phyloP scores from a whole-genome alignment of 2,797 vertebrate species.

The Poeciliopsis paucimaculata region DNA sequence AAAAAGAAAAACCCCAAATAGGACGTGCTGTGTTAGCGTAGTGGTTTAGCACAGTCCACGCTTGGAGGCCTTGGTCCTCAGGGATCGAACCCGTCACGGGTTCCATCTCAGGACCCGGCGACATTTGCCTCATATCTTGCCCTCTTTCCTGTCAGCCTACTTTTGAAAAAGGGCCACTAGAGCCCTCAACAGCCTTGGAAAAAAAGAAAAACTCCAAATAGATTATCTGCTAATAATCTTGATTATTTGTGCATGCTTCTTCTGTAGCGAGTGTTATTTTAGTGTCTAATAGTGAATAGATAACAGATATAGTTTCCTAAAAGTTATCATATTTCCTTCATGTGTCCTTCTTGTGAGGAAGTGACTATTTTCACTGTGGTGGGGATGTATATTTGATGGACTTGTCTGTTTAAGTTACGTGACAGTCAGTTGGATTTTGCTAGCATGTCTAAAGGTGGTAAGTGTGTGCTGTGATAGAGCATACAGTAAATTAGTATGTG shows the following conservation, averaged over 20 bases:
- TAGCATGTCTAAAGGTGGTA: slow-evolving; percentile 18
- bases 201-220: neutral
- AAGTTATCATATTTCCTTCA: neutral
- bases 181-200: no score
- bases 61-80: no score
- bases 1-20: neutral
- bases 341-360: slow-evolving; percentile 5
- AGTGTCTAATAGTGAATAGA: neutral
- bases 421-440: slow-evolving; percentile 22
- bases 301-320: neutral
- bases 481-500: slow-evolving; percentile 31
- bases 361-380: slow-evolving; percentile 50
- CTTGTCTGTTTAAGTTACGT: slow-evolving; percentile 60
- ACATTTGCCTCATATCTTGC: no score
- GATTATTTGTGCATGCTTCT: neutral
- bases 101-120: no score
- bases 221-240: neutral
- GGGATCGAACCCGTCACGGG: no score
- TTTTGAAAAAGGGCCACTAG: no score
- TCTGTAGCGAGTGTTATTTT: neutral
- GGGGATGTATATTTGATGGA: slow-evolving; percentile 52
- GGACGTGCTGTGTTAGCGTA: no score
- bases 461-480: neutral
- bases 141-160: no score
- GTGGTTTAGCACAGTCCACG: no score